These are phyloP conservation scores for Archilochus colubris DNA, from an alignment of 2,113 vertebrate species.

Conservation along the genomic window DNA sequence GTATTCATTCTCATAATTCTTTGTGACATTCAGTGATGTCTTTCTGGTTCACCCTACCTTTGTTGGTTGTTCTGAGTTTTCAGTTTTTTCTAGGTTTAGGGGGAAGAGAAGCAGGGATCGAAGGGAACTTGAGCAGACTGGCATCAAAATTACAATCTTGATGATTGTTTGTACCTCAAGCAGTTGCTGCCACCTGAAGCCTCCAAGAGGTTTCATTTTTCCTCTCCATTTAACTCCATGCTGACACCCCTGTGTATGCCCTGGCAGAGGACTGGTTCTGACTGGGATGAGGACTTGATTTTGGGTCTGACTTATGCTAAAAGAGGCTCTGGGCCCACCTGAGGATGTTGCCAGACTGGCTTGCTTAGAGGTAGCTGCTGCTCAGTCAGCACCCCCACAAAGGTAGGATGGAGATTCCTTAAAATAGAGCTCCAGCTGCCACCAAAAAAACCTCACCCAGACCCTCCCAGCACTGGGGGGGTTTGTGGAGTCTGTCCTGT, in stretches of 20 bases:
- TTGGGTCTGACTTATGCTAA: not conserved
- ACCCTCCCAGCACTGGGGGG: not conserved
- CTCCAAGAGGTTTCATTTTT: not conserved
- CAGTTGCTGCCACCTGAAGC: not conserved
- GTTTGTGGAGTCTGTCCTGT: accelerated
- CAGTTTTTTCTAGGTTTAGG: not conserved
- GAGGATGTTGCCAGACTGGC: accelerated
- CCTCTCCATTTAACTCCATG: not conserved
- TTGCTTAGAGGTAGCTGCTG: not conserved
- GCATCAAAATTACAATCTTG: accelerated
- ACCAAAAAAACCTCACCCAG: not conserved
- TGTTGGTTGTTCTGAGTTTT: not conserved
- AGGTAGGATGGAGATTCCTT: not conserved
- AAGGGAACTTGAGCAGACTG: not conserved
- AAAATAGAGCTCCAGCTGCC: not conserved
- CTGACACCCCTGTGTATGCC: not conserved
- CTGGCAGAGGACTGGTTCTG: not conserved
- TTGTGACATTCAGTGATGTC: accelerated
- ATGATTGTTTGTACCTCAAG: accelerated
- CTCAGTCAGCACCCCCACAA: not conserved
- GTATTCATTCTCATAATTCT: not conserved
- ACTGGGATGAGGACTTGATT: not conserved
- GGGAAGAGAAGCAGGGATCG: accelerated
- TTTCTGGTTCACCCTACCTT: not conserved
- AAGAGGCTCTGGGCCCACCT: not conserved